Conservation (phyloP, 2,888 invertebrate genomes). For the Argyra leucocephala region DNA sequence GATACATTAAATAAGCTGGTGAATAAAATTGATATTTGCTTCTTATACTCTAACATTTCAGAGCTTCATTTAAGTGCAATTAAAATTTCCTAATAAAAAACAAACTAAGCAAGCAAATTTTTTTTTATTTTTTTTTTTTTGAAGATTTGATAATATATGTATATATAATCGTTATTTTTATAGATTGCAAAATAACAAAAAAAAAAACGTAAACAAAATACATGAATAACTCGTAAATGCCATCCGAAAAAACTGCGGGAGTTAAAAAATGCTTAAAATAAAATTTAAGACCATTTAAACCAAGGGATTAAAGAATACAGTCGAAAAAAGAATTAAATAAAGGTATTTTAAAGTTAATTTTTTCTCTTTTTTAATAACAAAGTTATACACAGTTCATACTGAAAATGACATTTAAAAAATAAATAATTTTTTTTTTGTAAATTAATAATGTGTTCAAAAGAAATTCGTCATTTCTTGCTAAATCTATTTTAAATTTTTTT, state of each 20-base stretch:
- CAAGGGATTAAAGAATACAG: neutral
- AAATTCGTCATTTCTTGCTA: neutral
- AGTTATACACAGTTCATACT: neutral
- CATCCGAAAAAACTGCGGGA: slow-evolving; percentile 3
- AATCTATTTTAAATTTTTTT: too few species aligned
- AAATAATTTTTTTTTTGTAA: neutral
- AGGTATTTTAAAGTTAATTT: neutral
- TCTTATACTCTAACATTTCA: too few species aligned
- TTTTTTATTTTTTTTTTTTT: too few species aligned
- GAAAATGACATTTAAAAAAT: neutral
- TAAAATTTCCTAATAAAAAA: too few species aligned
- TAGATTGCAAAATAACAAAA: too few species aligned
- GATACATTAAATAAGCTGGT: too few species aligned
- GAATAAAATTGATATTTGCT: too few species aligned
- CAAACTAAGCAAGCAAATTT: too few species aligned
- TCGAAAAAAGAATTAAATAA: neutral
- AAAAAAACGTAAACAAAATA: neutral
- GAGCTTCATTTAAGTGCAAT: too few species aligned
- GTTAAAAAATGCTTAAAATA: neutral
- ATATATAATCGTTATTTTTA: too few species aligned
- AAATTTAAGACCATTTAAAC: neutral
- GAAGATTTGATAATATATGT: too few species aligned
- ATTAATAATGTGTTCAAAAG: neutral
- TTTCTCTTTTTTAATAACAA: neutral
- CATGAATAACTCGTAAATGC: neutral